A percentile compares a stretch with the other conserved stretches of the same genome.
These are phyloP conservation scores for Acrocephalus arundinaceus DNA, from an alignment of 2,113 vertebrate species.

Conservation along the genomic window DNA sequence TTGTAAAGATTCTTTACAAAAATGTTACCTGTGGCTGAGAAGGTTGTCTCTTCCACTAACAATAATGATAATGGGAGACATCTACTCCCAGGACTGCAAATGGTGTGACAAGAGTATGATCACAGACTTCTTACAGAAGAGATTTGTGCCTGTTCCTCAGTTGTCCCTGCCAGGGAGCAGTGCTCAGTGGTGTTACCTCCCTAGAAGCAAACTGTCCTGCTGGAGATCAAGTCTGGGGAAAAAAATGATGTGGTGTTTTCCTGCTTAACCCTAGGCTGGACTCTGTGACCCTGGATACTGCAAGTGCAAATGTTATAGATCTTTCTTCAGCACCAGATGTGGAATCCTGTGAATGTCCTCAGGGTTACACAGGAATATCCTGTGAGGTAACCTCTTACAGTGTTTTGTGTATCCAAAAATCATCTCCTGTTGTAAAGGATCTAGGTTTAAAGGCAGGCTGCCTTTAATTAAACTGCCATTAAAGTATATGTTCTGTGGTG, in stretches of 20 bases:
- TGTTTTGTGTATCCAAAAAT: background rate
- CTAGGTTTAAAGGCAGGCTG: background rate
- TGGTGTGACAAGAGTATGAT: background rate
- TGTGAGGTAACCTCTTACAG: constrained; percentile 84
- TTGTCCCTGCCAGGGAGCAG: background rate
- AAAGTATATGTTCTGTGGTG: background rate
- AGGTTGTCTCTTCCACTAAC: background rate
- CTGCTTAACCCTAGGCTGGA: constrained; percentile 74
- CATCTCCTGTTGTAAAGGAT: background rate
- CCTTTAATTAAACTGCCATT: background rate
- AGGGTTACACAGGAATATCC: constrained; percentile 89
- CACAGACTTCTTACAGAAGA: background rate
- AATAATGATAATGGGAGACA: background rate
- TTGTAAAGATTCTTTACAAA: background rate
- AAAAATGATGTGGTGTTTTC: background rate
- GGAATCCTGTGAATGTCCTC: constrained; percentile 91
- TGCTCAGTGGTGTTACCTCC: background rate
- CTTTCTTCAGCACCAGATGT: constrained; percentile 75
- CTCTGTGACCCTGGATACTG: constrained; percentile 82
- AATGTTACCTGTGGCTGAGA: background rate
- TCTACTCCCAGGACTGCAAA: background rate
- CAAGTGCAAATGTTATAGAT: constrained; percentile 71
- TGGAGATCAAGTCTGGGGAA: background rate
- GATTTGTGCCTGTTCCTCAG: background rate
- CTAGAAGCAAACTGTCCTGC: background rate